These are phyloP conservation scores for Naja naja DNA, from an alignment of 2,113 vertebrate species.

Conservation along the genomic window DNA sequence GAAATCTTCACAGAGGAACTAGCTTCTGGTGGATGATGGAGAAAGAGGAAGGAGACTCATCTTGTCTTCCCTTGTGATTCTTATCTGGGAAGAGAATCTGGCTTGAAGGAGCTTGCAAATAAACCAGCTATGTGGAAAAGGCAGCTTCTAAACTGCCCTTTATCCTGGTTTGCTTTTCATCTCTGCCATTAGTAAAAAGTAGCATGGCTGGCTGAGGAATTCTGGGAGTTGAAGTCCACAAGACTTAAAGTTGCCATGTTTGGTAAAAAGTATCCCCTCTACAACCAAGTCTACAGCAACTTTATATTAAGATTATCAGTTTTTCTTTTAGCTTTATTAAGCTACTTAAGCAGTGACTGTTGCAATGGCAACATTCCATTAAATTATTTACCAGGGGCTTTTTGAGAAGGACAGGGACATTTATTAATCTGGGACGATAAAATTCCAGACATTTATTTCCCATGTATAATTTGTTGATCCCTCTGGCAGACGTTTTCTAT, in stretches of 20 bases:
- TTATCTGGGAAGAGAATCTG: not conserved
- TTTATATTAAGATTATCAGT: not conserved
- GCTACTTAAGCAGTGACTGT: not conserved
- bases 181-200: not conserved
- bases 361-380: not conserved
- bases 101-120: not conserved
- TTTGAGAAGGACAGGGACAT: slow-evolving; percentile 1
- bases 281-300: not conserved
- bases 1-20: not conserved
- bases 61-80: not conserved
- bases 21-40: not conserved
- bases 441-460: slow-evolving; percentile 19
- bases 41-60: not conserved
- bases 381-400: not conserved
- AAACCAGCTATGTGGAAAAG: not conserved
- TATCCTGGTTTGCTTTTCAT: not conserved
- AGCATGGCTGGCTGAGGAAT: too few relatives aligned
- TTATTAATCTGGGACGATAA: slow-evolving; percentile 10
- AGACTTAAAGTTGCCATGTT: too few relatives aligned
- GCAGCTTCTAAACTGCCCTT: not conserved
- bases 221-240: too few relatives aligned
- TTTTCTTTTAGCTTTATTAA: slow-evolving; percentile 1
- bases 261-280: not conserved
- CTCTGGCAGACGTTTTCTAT: not conserved
- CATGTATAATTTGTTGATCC: slow-evolving; percentile 24